Evolutionary conservation across 2,113 vertebrate species (phyloP), one percentile per base, ranked within the genome.

Genomic region (Progne subis): DNA sequence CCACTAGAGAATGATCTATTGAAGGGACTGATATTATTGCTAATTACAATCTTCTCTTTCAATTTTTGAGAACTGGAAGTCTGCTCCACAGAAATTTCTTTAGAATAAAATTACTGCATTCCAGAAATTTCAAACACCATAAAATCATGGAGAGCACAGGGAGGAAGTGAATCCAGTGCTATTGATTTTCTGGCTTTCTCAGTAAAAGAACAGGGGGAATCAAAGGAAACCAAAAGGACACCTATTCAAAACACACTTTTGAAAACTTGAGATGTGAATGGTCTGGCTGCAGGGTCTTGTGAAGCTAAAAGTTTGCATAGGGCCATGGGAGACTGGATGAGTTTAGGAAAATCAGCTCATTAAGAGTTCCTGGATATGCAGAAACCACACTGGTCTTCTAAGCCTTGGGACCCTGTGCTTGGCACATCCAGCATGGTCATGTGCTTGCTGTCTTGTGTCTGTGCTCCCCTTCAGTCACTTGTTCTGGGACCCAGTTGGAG

Each of bases 321-420:
- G 6, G 20, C 63, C n/a, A 3, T 2, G 3, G 26, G 4, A 77
- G 9, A 50, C 23, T 23, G n/a, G n/a, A 11, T 0, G 4, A 78
- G n/a, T 21, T 21, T 39, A 8, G 65, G 59, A 50, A 63, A 88
- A 53, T 5, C 14, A 72, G 18, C 7, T 15, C 18, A 17, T 39
- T 34, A 28, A 32, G 26, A 11, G 24, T 21, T 81, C 26, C 24
- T 39, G 26, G 53, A 25, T 18, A 25, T 2, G 6, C 5, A 59
- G 82, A 84, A 87, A 24, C 14, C 25, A 44, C 34, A 5, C 1
- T 9, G 28, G 8, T 29, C 43, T 55, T 47, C 2, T n/a, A 24
- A 59, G 8, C 29, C 44, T 24, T 31, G 14, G 32, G 59, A 43
- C 6, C 5, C 10, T 46, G 21, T 24, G 18, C 52, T 50, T 2